These are phyloP conservation scores for Platyscapa corneri DNA, from an alignment of 1,140 invertebrate genomes.

Conservation along the genomic window DNA sequence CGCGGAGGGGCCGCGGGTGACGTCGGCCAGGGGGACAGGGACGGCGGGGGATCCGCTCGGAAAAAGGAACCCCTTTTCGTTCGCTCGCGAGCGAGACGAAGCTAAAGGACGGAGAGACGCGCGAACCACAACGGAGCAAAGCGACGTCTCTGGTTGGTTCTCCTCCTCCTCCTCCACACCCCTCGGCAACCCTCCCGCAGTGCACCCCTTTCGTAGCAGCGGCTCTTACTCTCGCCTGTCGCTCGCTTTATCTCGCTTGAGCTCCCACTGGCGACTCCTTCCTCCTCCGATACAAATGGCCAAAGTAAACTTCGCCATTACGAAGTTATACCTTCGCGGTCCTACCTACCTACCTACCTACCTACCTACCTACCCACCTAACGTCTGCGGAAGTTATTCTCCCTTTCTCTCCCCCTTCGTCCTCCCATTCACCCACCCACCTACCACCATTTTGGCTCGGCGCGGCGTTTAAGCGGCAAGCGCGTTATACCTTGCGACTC, in stretches of 20 bases:
- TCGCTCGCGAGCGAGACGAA: neutral
- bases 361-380: slow-evolving; percentile 45
- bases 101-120: slow-evolving; percentile 21
- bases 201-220: neutral
- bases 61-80: slow-evolving; percentile 38
- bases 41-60: neutral
- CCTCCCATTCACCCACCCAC: too few species aligned
- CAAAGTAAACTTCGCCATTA: slow-evolving; percentile 73
- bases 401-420: neutral
- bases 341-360: slow-evolving; percentile 28
- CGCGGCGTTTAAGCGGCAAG: slow-evolving; percentile 37
- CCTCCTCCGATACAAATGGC: slow-evolving; percentile 68
- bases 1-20: too few species aligned
- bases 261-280: slow-evolving; percentile 42
- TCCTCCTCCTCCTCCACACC: slow-evolving; percentile 40
- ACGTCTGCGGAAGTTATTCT: slow-evolving; percentile 57
- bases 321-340: slow-evolving; percentile 56
- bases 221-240: slow-evolving; percentile 29
- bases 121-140: slow-evolving; percentile 49
- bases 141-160: slow-evolving; percentile 52
- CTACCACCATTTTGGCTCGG: slow-evolving; percentile 39
- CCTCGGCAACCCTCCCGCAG: neutral
- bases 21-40: neutral
- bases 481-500: slow-evolving; percentile 21
- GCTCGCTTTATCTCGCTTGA: slow-evolving; percentile 47